Evolutionary conservation across 2,888 invertebrate genomes (phyloP), one percentile per base, ranked within the genome.

Genomic region (Endomychus coccineus): DNA sequence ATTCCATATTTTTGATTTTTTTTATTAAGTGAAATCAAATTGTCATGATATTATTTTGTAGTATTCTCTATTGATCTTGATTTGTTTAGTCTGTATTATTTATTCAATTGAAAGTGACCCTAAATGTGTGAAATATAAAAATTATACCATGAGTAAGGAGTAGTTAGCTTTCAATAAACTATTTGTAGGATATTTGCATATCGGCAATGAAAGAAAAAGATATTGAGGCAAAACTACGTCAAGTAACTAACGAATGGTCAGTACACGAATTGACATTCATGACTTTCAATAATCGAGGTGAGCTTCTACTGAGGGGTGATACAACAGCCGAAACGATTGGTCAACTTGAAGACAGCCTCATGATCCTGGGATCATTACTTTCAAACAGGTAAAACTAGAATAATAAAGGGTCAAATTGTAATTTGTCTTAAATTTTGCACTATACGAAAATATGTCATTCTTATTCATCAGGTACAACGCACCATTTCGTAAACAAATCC

Each of bases 121-220:
- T n/a, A n/a, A n/a, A n/a, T n/a, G n/a, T n/a, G n/a, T n/a, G n/a
- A n/a, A n/a, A n/a, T n/a, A n/a, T n/a, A n/a, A n/a, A n/a, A n/a
- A n/a, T n/a, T n/a, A n/a, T n/a, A n/a, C n/a, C n/a, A n/a, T n/a
- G n/a, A n/a, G n/a, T n/a, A n/a, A n/a, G n/a, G n/a, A n/a, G n/a
- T n/a, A n/a, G n/a, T n/a, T n/a, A n/a, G n/a, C n/a, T n/a, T n/a
- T n/a, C n/a, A n/a, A n/a, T n/a, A n/a, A n/a, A n/a, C 10, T 3
- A 3, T 40, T 50, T 52, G 2, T 54, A 83, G 82, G 96, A 96
- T 58, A 92, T 96, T 54, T 96, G 95, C 62, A 95, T 96, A 62
- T 94, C 94, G 23, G 95, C 95, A 0, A 90, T 94, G 83, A 95
- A 96, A 67, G 95, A 96, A 60, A 89, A 91, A 59, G 96, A 96